Conservation (phyloP, 1,140 invertebrate species). For the Dendroctonus ponderosae region DNA sequence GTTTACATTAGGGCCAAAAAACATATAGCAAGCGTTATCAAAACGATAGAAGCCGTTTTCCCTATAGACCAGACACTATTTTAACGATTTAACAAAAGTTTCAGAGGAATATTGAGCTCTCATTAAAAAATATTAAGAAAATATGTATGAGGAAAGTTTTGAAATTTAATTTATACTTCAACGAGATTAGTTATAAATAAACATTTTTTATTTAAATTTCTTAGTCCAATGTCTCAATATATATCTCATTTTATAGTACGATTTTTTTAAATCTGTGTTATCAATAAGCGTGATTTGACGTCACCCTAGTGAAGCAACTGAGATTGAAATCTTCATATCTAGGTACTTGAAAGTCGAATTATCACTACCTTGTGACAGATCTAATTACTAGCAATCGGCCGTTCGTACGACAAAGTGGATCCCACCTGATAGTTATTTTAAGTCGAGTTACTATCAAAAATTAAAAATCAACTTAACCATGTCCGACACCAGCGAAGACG, state of each 20-base stretch:
- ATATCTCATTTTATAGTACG: too few species aligned
- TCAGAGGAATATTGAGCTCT: background rate
- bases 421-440: background rate
- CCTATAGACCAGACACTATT: background rate
- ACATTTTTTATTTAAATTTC: too few species aligned
- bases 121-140: background rate
- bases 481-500: slow-evolving; percentile 38
- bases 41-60: background rate
- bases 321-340: too few species aligned
- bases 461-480: slow-evolving; percentile 6
- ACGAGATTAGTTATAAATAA: too few species aligned
- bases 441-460: background rate
- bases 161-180: too few species aligned
- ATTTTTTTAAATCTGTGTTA: too few species aligned
- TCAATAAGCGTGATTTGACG: too few species aligned
- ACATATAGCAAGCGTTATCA: too few species aligned
- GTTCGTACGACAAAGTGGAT: background rate
- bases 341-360: background rate
- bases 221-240: too few species aligned
- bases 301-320: too few species aligned
- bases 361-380: background rate
- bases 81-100: background rate
- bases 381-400: background rate
- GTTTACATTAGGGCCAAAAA: too few species aligned
- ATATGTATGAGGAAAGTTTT: background rate